Evolutionary conservation across 2,888 invertebrate species (phyloP).

Genomic region (Calliphora vomitoria): DNA sequence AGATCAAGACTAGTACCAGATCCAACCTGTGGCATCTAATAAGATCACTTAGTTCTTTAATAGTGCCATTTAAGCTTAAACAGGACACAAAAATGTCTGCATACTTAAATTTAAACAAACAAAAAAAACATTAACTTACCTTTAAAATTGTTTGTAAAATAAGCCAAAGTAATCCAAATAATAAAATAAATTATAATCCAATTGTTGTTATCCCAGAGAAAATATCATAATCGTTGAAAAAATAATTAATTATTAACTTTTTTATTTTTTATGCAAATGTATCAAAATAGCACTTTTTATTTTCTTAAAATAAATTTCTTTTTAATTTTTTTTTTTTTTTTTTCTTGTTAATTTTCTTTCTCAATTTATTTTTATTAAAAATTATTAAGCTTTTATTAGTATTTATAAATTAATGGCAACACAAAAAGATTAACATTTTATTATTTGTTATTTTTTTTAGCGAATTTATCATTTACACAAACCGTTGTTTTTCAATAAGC

Average conservation of each 20-base stretch:
- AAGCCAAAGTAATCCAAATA: conserved; percentile 18
- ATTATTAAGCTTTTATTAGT: conserved; percentile 52
- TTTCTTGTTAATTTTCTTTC: neutral
- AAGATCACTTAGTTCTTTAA: no score
- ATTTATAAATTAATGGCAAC: conserved; percentile 53
- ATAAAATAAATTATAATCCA: neutral
- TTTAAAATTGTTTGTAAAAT: conserved; percentile 26
- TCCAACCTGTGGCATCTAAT: no score
- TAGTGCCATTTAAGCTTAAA: no score
- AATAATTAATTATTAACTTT: conserved; percentile 36
- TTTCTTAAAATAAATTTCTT: conserved; percentile 22
- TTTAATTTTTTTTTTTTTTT: conserved; percentile 11
- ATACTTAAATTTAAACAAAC: no score
- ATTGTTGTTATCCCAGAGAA: conserved; percentile 45
- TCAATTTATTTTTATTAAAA: conserved; percentile 38
- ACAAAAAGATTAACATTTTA: conserved; percentile 19
- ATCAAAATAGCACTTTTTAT: conserved; percentile 51
- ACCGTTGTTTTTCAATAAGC: conserved; percentile 28
- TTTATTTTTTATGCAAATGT: conserved; percentile 25
- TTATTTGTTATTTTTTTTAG: conserved; percentile 3
- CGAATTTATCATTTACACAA: conserved; percentile 39
- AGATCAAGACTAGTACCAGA: no score
- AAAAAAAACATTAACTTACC: conserved; percentile 37
- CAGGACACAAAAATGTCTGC: no score
- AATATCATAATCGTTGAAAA: conserved; percentile 46